Evolutionary conservation across 2,888 invertebrate species (phyloP).

Genomic region (Tinea trinotella): DNA sequence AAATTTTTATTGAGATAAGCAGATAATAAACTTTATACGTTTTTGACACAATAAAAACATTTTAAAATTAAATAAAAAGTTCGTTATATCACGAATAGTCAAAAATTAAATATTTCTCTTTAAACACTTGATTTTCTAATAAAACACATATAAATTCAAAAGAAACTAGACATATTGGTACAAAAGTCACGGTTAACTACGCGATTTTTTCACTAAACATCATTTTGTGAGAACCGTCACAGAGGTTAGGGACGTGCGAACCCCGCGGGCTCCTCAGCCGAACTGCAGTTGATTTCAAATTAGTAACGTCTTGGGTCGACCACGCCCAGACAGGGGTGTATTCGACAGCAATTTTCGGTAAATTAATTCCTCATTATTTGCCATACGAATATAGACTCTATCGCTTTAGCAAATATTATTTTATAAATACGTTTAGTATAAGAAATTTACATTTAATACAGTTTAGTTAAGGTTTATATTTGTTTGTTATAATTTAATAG

Average conservation of each 20-base stretch:
- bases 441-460: not conserved
- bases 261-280: conserved; percentile 30
- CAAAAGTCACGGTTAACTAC: too few relatives aligned
- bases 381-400: conserved; percentile 58
- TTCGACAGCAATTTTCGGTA: conserved; percentile 52
- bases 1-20: too few relatives aligned
- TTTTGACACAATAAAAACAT: too few relatives aligned
- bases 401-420: conserved; percentile 30
- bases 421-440: not conserved
- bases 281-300: conserved; percentile 1
- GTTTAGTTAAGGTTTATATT: not conserved
- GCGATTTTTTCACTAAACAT: too few relatives aligned
- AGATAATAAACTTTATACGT: too few relatives aligned
- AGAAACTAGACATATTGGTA: too few relatives aligned
- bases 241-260: conserved; percentile 36
- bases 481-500: not conserved
- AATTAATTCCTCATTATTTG: conserved; percentile 44
- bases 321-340: conserved; percentile 63
- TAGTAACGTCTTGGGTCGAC: conserved; percentile 26
- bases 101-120: too few relatives aligned
- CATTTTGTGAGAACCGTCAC: too few relatives aligned
- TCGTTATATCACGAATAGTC: too few relatives aligned
- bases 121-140: too few relatives aligned
- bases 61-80: too few relatives aligned
- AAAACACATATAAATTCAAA: too few relatives aligned